Evolutionary conservation across 1,140 invertebrate genomes (phyloP).

Genomic region (Drosophila albomicans): DNA sequence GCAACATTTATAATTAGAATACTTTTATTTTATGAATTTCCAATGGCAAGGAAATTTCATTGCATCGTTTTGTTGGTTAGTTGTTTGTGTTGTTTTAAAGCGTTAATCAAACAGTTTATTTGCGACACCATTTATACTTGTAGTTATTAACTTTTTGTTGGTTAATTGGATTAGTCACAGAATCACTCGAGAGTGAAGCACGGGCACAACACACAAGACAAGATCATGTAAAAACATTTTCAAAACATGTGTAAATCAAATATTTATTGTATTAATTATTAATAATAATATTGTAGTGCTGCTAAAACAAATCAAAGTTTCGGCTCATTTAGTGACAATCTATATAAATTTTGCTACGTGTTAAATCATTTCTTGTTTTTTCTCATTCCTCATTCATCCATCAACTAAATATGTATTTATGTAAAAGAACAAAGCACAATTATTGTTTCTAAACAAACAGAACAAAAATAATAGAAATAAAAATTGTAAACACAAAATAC

Average conservation of each 20-base stretch:
- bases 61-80: slow-evolving; percentile 14
- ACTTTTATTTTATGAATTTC: slow-evolving; percentile 56
- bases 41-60: slow-evolving; percentile 38
- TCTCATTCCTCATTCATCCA: slow-evolving; percentile 33
- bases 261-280: slow-evolving; percentile 68
- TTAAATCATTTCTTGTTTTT: slow-evolving; percentile 15
- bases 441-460: slow-evolving; percentile 55
- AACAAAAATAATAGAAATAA: slow-evolving; percentile 34
- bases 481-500: slow-evolving; percentile 71
- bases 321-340: slow-evolving; percentile 40
- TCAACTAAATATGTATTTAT: slow-evolving; percentile 22
- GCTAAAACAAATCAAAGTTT: slow-evolving; percentile 35
- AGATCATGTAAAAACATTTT: slow-evolving; percentile 50
- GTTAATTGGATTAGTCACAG: slow-evolving; percentile 60
- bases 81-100: neutral
- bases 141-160: slow-evolving; percentile 13
- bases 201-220: slow-evolving; percentile 43
- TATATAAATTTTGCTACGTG: slow-evolving; percentile 39
- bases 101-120: slow-evolving; percentile 42
- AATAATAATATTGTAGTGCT: slow-evolving; percentile 44
- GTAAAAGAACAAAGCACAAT: slow-evolving; percentile 43
- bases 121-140: slow-evolving; percentile 41
- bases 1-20: slow-evolving; percentile 75
- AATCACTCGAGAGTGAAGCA: slow-evolving; percentile 24
- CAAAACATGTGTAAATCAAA: slow-evolving; percentile 64